phyloP scores from a whole-genome alignment of 2,888 invertebrate species.

The Blastobasis adustella region DNA sequence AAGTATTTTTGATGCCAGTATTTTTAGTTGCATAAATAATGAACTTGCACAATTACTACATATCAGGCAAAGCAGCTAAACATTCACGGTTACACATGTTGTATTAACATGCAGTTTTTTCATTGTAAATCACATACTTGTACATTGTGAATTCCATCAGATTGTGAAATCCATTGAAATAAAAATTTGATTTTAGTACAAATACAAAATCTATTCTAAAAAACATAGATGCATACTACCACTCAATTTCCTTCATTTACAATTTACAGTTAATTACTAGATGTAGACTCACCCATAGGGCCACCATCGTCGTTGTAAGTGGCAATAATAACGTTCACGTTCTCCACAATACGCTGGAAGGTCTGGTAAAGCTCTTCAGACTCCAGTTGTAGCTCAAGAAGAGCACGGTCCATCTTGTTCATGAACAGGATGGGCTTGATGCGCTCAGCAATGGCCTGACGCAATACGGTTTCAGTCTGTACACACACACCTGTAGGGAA shows the following conservation, averaged over 20 bases:
- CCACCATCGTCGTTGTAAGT: constrained; percentile 98
- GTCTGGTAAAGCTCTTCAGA: constrained; percentile 98
- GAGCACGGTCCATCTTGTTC: constrained; percentile 99
- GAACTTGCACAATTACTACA: no score
- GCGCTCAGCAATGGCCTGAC: constrained; percentile 99
- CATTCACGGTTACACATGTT: no score
- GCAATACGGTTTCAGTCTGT: constrained; percentile 99
- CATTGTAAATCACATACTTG: no score
- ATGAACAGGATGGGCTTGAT: constrained; percentile 99
- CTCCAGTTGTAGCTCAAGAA: constrained; percentile 96
- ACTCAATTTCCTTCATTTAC: not conserved
- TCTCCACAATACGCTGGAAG: constrained; percentile 99
- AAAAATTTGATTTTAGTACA: not conserved
- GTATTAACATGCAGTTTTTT: not conserved
- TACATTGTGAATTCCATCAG: no score
- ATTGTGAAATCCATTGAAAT: no score
- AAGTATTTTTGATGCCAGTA: no score
- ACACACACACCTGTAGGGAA: constrained; percentile 93
- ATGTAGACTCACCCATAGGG: constrained; percentile 86
- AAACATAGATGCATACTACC: not conserved
- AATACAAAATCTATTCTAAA: not conserved
- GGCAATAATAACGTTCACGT: constrained; percentile 99
- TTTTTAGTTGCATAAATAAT: no score
- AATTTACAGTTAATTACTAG: not conserved
- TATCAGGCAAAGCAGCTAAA: no score